phyloP scores from a whole-genome alignment of 2,113 vertebrate genomes.

The Corynorhinus townsendii region DNA sequence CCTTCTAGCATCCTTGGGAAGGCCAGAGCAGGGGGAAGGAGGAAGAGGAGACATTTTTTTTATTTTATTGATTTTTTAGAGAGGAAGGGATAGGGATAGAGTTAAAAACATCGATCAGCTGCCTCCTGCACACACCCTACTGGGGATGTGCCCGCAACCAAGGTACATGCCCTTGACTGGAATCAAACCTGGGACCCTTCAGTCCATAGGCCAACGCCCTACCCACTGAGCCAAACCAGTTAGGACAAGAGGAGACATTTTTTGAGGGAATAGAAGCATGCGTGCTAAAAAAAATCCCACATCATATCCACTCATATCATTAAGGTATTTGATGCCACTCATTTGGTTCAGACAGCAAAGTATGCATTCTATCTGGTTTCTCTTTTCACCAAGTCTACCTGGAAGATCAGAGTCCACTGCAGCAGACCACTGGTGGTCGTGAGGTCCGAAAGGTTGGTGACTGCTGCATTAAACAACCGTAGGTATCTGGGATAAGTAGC shows the following conservation, averaged over 20 bases:
- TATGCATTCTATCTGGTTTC: not conserved
- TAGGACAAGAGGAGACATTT: not conserved
- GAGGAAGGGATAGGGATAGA: no score
- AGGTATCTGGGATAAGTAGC: not conserved
- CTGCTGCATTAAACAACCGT: not conserved
- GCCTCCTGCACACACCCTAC: no score
- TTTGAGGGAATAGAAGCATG: not conserved
- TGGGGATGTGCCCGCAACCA: no score
- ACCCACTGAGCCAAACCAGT: no score
- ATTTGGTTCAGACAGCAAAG: not conserved
- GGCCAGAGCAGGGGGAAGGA: not conserved
- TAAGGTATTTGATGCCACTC: not conserved
- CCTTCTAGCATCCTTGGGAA: not conserved
- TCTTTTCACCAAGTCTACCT: not conserved
- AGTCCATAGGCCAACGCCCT: no score
- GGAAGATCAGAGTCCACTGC: not conserved
- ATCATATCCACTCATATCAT: not conserved
- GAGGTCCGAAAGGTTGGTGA: no score
- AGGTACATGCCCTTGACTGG: no score
- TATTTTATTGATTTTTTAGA: no score
- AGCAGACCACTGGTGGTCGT: no score
- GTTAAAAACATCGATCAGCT: no score
- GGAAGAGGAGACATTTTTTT: not conserved
- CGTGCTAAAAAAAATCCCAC: constrained; percentile 12
- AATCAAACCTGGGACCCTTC: no score